These are phyloP conservation scores for Gouania willdenowi DNA, from an alignment of 2,797 vertebrate genomes.

Conservation along the genomic window DNA sequence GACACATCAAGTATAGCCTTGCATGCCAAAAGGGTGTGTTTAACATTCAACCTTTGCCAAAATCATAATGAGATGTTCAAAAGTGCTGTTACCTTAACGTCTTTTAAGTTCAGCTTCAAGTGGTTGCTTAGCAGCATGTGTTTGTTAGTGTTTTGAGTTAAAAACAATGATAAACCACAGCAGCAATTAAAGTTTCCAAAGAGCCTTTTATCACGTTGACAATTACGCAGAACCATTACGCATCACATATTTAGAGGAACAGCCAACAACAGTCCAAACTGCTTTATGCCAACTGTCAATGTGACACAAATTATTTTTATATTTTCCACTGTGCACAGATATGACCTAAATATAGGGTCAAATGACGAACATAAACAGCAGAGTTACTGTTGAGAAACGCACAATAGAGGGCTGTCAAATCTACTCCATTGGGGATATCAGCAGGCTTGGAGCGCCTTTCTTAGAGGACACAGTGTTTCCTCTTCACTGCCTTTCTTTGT, in stretches of 20 bases:
- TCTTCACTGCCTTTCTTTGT: too few species aligned
- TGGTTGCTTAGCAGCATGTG: constrained; percentile 21
- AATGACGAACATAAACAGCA: too few species aligned
- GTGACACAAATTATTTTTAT: too few species aligned
- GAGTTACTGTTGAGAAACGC: too few species aligned
- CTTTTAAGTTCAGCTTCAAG: constrained; percentile 6
- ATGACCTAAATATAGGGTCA: too few species aligned
- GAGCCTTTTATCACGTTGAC: constrained; percentile 15
- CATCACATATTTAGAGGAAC: constrained; percentile 5
- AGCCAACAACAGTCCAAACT: constrained; percentile 1
- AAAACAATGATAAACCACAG: constrained; percentile 36
- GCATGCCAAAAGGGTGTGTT: constrained; percentile 5
- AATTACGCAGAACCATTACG: constrained; percentile 28
- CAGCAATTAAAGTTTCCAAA: constrained; percentile 33
- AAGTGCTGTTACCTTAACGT: constrained; percentile 5
- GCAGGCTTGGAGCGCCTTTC: too few species aligned
- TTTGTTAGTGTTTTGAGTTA: constrained; percentile 19
- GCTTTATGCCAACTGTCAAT: too few species aligned
- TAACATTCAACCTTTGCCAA: constrained; percentile 16
- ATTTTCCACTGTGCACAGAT: too few species aligned
- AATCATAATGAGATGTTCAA: constrained; percentile 31
- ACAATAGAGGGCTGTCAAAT: too few species aligned
- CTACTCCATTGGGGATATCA: too few species aligned
- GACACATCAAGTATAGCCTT: constrained; percentile 1
- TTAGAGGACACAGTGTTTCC: too few species aligned